Evolutionary conservation across 2,113 vertebrate genomes (phyloP).

Genomic region (Antennarius striatus): DNA sequence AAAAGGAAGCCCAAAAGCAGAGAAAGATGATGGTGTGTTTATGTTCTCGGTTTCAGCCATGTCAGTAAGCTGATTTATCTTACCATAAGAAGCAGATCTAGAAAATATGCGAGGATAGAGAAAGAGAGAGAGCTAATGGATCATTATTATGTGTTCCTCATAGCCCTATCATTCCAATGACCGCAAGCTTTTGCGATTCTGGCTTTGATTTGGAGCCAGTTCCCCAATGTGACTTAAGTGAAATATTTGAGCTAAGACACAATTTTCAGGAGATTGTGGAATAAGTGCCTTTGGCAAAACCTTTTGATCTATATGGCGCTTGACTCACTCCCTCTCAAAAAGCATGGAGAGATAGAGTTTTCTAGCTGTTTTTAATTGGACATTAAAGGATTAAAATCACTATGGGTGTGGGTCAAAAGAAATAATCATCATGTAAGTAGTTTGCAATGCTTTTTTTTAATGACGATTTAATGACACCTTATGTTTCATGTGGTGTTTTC

Average conservation of each 20-base stretch:
- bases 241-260: constrained; percentile 62
- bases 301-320: constrained; percentile 69
- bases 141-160: constrained; percentile 65
- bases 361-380: constrained; percentile 30
- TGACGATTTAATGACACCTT: not conserved
- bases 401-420: constrained; percentile 5
- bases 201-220: constrained; percentile 68
- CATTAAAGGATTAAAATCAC: constrained; percentile 33
- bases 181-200: constrained; percentile 46
- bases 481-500: not conserved
- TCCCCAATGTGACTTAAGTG: constrained; percentile 64
- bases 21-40: constrained; percentile 14
- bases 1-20: constrained; percentile 30
- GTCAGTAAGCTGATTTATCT: constrained; percentile 53
- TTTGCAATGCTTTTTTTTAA: not conserved
- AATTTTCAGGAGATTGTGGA: constrained; percentile 67
- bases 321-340: constrained; percentile 46
- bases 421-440: constrained; percentile 21
- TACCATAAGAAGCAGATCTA: constrained; percentile 48
- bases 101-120: constrained; percentile 59
- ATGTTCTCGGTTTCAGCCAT: constrained; percentile 51
- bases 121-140: constrained; percentile 40
- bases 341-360: constrained; percentile 4
- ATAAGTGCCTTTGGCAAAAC: constrained; percentile 69
- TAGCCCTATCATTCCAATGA: constrained; percentile 58